phyloP scores from a whole-genome alignment of 2,888 invertebrate species.

The Agonum fuliginosum region DNA sequence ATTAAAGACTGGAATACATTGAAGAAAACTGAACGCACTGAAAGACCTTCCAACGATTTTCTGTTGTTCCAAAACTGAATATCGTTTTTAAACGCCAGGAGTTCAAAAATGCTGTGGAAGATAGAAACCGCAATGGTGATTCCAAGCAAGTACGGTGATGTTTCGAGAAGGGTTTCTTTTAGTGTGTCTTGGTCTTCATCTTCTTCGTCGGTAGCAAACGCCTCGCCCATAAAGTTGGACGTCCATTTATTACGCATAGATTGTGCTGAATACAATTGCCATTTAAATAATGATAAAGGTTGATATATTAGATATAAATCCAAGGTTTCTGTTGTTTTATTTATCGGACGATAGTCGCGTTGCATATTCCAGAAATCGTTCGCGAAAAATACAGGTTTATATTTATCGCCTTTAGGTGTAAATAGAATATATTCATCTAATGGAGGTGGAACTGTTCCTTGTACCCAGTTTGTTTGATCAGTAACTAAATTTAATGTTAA shows the following conservation, averaged over 20 bases:
- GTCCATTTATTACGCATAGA: constrained; percentile 92
- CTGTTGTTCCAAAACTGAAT: constrained; percentile 99
- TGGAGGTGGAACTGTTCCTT: constrained; percentile 92
- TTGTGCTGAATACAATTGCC: constrained; percentile 99
- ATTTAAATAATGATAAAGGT: constrained; percentile 96
- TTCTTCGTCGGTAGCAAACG: constrained; percentile 83
- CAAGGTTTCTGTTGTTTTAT: constrained; percentile 85
- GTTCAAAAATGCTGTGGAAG: constrained; percentile 97
- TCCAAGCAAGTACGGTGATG: constrained; percentile 95
- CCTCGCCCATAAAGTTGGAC: constrained; percentile 79
- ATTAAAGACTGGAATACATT: constrained; percentile 98
- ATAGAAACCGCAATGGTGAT: constrained; percentile 94
- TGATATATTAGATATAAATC: constrained; percentile 85
- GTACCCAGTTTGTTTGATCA: constrained; percentile 96
- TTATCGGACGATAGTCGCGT: constrained; percentile 94
- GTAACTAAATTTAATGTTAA: constrained; percentile 95
- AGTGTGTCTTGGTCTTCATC: constrained; percentile 92
- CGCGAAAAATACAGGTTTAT: constrained; percentile 94
- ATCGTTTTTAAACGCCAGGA: constrained; percentile 99
- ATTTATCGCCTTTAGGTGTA: constrained; percentile 87
- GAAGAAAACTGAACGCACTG: constrained; percentile 98
- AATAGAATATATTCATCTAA: constrained; percentile 95
- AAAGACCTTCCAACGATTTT: constrained; percentile 96
- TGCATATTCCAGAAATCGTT: constrained; percentile 99
- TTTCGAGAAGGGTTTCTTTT: constrained; percentile 96